Evolutionary conservation across 2,888 invertebrate genomes (phyloP).

Genomic region (Petrolisthes manimaculis): DNA sequence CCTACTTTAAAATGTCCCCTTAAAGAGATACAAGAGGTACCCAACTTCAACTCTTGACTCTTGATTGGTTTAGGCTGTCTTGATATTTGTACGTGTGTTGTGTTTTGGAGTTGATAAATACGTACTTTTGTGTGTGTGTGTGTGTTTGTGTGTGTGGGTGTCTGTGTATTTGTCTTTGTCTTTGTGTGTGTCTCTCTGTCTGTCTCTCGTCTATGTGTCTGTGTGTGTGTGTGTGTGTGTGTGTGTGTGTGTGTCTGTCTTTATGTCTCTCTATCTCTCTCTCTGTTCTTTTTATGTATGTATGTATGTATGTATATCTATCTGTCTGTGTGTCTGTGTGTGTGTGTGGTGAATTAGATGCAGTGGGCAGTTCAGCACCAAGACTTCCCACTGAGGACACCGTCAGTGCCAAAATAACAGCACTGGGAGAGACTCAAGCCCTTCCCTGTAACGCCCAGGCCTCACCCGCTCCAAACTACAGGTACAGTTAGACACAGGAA

Average conservation of each 20-base stretch:
- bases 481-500: too few relatives aligned
- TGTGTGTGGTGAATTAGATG: constrained; percentile 50
- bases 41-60: too few relatives aligned
- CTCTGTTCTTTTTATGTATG: not conserved
- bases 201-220: too few relatives aligned
- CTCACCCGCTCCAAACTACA: constrained; percentile 78
- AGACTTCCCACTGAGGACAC: constrained; percentile 69
- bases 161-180: too few relatives aligned
- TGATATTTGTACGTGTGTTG: too few relatives aligned
- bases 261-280: constrained; percentile 76
- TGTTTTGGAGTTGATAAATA: too few relatives aligned
- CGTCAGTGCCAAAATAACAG: constrained; percentile 67
- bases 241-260: not conserved
- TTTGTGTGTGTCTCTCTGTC: not conserved
- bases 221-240: too few relatives aligned
- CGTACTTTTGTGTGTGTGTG: too few relatives aligned
- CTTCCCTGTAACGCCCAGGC: constrained; percentile 79
- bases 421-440: constrained; percentile 70
- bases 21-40: too few relatives aligned
- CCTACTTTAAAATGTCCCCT: too few relatives aligned
- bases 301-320: constrained; percentile 5
- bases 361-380: constrained; percentile 67
- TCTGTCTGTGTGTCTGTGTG: constrained; percentile 27
- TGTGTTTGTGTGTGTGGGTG: too few relatives aligned
- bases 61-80: too few relatives aligned